Conservation (phyloP, 2,888 invertebrate genomes). For the Petrolisthes cinctipes region DNA sequence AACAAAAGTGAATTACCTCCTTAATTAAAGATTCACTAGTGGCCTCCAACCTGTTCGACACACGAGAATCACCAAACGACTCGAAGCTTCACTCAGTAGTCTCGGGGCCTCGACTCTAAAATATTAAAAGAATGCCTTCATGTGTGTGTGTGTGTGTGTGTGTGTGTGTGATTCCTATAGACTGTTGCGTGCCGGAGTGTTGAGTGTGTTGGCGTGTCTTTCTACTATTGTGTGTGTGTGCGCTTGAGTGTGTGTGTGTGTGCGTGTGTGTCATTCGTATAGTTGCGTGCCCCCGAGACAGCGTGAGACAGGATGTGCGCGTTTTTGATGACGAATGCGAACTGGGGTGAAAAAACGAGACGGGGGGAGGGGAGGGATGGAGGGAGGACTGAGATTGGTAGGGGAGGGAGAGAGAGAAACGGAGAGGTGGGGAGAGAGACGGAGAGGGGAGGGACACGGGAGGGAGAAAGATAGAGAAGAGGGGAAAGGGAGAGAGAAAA, state of each 20-base stretch:
- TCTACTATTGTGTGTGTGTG: background rate
- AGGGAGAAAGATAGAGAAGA: background rate
- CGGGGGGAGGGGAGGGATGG: background rate
- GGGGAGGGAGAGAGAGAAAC: no score
- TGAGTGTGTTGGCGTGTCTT: background rate
- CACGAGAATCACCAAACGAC: no score
- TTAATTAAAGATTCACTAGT: no score
- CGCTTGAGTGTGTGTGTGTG: background rate
- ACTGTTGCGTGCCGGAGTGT: no score
- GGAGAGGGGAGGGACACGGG: background rate
- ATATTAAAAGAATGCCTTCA: no score
- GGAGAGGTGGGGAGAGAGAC: no score
- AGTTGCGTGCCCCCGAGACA: conserved; percentile 10
- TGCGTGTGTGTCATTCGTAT: conserved; percentile 10
- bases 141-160: conserved; percentile 5
- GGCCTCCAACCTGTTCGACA: no score
- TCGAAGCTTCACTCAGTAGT: no score
- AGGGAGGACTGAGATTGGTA: background rate
- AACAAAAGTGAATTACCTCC: no score
- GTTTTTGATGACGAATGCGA: conserved; percentile 18
- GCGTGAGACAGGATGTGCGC: conserved; percentile 15
- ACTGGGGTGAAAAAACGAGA: background rate
- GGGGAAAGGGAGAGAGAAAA: no score
- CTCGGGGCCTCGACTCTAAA: no score
- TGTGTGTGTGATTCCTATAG: background rate